Conservation (phyloP, 2,888 invertebrate genomes). For the Masnerella sp. region DNA sequence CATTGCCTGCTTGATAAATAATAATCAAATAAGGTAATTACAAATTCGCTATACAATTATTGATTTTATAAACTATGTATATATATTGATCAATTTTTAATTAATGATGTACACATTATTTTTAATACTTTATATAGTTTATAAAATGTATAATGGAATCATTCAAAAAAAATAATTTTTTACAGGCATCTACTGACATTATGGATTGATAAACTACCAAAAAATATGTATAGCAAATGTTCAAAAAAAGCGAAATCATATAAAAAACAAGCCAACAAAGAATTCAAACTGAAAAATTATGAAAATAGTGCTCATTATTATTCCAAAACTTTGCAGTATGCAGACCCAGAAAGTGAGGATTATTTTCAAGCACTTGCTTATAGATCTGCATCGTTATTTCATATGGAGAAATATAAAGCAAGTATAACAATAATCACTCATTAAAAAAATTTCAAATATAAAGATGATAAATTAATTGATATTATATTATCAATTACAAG, state of each 20-base stretch:
- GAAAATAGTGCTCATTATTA: slow-evolving; percentile 81
- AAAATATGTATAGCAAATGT: slow-evolving; percentile 71
- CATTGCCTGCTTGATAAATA: slow-evolving; percentile 63
- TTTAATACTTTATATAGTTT: not conserved
- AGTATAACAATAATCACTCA: slow-evolving; percentile 79
- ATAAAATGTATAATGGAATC: not conserved
- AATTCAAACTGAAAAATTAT: slow-evolving; percentile 80
- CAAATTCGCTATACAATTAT: not conserved
- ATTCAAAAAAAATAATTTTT: slow-evolving; percentile 13
- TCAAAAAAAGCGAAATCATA: slow-evolving; percentile 71
- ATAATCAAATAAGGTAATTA: slow-evolving; percentile 62
- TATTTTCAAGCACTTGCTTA: slow-evolving; percentile 83
- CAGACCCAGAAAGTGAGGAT: slow-evolving; percentile 80
- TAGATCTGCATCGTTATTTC: slow-evolving; percentile 83
- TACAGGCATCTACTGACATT: slow-evolving; percentile 70
- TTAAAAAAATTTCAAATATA: too few relatives aligned
- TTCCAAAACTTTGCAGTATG: slow-evolving; percentile 82
- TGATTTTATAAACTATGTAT: not conserved
- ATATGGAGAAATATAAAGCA: slow-evolving; percentile 81
- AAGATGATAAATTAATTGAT: slow-evolving; percentile 10
- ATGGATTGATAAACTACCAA: slow-evolving; percentile 73
- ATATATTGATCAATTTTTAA: not conserved
- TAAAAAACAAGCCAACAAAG: slow-evolving; percentile 80
- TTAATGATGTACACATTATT: slow-evolving; percentile 6
- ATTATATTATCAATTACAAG: too few relatives aligned